A percentile compares a stretch with the other conserved stretches of the same genome.
Evolutionary conservation across 2,797 vertebrate species (phyloP).

Genomic region (Leptodactylus fallax): DNA sequence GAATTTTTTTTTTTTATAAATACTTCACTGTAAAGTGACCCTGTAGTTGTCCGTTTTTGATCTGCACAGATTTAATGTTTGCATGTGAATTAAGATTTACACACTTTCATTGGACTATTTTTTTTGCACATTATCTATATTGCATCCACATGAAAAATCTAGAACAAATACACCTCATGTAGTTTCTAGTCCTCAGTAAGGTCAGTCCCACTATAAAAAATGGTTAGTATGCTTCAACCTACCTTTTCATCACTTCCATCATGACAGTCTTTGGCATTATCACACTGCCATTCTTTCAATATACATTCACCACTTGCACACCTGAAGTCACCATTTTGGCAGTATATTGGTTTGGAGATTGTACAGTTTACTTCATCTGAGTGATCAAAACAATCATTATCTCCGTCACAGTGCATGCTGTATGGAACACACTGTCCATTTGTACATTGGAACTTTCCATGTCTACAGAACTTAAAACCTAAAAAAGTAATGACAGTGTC

Average conservation of each 20-base stretch:
- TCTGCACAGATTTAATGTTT: too few species aligned
- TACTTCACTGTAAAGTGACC: too few species aligned
- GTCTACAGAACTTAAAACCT: slow-evolving; percentile 75
- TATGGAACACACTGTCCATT: slow-evolving; percentile 85
- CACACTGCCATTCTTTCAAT: slow-evolving; percentile 86
- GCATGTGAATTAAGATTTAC: too few species aligned
- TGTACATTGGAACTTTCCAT: slow-evolving; percentile 77
- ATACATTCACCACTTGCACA: slow-evolving; percentile 86
- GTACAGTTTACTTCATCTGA: slow-evolving; percentile 86
- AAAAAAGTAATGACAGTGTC: neutral
- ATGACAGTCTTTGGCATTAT: slow-evolving; percentile 84
- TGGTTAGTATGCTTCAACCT: neutral
- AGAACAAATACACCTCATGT: too few species aligned
- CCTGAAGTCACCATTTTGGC: slow-evolving; percentile 70
- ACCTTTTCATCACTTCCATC: slow-evolving; percentile 90
- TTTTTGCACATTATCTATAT: too few species aligned
- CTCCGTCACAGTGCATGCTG: slow-evolving; percentile 84
- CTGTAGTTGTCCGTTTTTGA: too few species aligned
- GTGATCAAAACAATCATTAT: slow-evolving; percentile 84
- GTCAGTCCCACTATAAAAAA: neutral
- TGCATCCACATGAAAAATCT: too few species aligned
- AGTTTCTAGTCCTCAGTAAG: too few species aligned
- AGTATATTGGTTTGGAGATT: slow-evolving; percentile 71
- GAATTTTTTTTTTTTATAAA: too few species aligned
- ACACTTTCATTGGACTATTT: too few species aligned